Evolutionary conservation across 2,113 vertebrate genomes (phyloP).

Genomic region (Acanthisitta chloris): DNA sequence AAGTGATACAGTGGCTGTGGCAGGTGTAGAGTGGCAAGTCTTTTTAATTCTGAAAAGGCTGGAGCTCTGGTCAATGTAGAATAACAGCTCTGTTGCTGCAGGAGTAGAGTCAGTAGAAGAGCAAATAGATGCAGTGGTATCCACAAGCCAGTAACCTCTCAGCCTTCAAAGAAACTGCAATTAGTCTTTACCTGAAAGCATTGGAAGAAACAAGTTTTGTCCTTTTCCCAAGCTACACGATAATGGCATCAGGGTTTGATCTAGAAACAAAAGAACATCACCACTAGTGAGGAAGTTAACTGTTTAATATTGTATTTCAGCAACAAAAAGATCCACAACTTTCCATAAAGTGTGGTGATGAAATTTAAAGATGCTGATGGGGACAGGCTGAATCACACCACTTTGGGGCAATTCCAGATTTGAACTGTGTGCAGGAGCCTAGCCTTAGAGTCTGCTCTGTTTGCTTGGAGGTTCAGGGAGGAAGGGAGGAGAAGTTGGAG

Average conservation of each 20-base stretch:
- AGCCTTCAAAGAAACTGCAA: neutral
- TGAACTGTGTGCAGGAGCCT: neutral
- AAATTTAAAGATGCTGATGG: neutral
- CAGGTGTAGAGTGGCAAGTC: neutral
- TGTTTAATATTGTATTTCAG: neutral
- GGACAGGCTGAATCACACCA: neutral
- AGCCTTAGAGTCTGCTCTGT: neutral
- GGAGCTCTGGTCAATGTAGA: neutral
- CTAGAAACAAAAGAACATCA: neutral
- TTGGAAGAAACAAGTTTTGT: neutral
- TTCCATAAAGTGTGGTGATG: neutral
- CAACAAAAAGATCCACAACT: neutral
- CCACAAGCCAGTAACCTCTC: neutral
- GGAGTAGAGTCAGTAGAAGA: neutral
- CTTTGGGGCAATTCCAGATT: neutral
- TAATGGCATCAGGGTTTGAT: neutral
- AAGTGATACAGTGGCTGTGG: neutral
- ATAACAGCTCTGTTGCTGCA: neutral
- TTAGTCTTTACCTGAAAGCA: neutral
- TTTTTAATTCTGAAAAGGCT: neutral
- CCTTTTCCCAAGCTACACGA: neutral
- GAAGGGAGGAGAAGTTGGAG: neutral
- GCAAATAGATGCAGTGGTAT: neutral
- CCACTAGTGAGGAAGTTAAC: neutral
- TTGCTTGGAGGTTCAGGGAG: neutral